Conservation (phyloP, 37 sponge, comb jelly and placozoan genomes). For the Oscarella lobularis region DNA sequence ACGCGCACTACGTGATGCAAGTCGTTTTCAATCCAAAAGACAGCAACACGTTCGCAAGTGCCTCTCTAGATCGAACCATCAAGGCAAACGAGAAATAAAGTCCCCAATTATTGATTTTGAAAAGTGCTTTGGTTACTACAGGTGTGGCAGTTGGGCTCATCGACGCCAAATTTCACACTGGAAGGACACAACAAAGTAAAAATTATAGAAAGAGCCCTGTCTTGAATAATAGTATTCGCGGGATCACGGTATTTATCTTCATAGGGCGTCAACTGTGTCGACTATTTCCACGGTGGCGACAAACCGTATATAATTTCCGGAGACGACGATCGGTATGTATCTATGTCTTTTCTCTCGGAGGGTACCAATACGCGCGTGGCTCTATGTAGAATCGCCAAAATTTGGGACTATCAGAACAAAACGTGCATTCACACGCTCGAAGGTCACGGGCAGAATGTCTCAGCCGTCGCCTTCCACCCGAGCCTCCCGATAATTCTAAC, state of each 20-base stretch:
- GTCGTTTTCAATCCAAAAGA: conserved; percentile 97
- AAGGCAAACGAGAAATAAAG: conserved; percentile 37
- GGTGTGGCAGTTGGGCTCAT: conserved; percentile 95
- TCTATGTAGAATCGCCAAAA: conserved; percentile 48
- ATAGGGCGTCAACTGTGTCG: conserved; percentile 85
- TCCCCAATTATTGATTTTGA: neutral
- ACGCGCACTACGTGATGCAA: conserved; percentile 97
- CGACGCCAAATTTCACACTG: conserved; percentile 91
- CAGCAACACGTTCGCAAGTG: conserved; percentile 96
- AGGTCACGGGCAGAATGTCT: conserved; percentile 94
- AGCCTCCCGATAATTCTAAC: conserved; percentile 89
- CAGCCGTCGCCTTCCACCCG: conserved; percentile 83
- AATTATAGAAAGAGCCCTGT: too few species aligned
- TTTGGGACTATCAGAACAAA: conserved; percentile 98
- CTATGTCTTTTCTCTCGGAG: conserved; percentile 5
- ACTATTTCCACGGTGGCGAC: conserved; percentile 96
- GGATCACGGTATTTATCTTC: too few species aligned
- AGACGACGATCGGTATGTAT: conserved; percentile 73
- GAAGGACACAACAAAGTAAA: conserved; percentile 81
- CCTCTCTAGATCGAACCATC: conserved; percentile 83
- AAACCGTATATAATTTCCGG: conserved; percentile 96
- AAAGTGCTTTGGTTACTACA: conserved; percentile 7
- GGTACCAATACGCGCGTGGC: neutral
- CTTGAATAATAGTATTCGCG: too few species aligned
- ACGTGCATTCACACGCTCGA: conserved; percentile 92